Conservation (phyloP, 53 echinoderm and acorn worm species). For the Holothuria scabra region DNA sequence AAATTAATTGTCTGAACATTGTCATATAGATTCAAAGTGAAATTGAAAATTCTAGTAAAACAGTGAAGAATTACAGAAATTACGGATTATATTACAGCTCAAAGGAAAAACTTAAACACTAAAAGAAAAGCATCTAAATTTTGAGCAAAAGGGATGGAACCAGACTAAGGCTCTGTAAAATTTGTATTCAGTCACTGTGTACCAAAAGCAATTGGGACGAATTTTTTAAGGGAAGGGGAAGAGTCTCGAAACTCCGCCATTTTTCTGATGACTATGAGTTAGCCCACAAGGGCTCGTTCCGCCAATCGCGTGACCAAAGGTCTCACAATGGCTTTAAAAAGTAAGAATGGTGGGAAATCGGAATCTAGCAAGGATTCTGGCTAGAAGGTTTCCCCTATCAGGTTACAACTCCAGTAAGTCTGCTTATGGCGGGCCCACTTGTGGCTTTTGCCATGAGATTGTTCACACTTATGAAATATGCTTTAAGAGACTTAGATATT, state of each 20-base stretch:
- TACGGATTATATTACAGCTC: too few relatives aligned
- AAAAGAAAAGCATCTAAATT: slow-evolving; percentile 17
- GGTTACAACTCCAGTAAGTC: slow-evolving; percentile 12
- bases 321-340: not conserved
- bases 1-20: too few relatives aligned
- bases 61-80: too few relatives aligned
- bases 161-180: slow-evolving; percentile 52
- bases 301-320: not conserved
- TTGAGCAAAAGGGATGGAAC: slow-evolving; percentile 53
- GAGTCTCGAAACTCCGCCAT: slow-evolving; percentile 49
- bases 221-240: slow-evolving; percentile 46
- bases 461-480: too few relatives aligned
- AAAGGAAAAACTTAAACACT: too few relatives aligned
- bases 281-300: slow-evolving; percentile 28
- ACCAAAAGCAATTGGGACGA: slow-evolving; percentile 42
- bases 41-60: too few relatives aligned
- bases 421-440: slow-evolving; percentile 41
- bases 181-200: slow-evolving; percentile 62
- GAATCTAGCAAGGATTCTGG: not conserved
- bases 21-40: too few relatives aligned
- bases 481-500: slow-evolving; percentile 32
- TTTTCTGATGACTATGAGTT: slow-evolving; percentile 66
- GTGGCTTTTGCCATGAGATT: slow-evolving; percentile 62
- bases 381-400: not conserved
- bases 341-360: slow-evolving; percentile 29